Evolutionary conservation across 2,797 vertebrate genomes (phyloP).

Genomic region (Vespertilio murinus): DNA sequence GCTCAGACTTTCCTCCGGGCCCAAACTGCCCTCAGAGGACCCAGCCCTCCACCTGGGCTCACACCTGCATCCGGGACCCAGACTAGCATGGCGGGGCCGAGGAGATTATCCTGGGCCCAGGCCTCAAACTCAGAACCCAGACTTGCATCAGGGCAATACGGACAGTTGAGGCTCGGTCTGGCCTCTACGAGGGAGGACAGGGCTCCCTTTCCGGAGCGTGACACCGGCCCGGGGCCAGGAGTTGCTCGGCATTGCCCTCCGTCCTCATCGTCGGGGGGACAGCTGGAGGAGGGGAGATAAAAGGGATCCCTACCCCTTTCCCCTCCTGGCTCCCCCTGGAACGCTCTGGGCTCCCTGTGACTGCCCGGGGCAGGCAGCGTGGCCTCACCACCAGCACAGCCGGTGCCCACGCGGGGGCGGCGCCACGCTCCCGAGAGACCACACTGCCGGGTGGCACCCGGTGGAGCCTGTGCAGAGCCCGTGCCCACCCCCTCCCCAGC

Average conservation of each 20-base stretch:
- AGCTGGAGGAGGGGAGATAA: neutral
- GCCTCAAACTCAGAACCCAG: no score
- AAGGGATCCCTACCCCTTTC: neutral
- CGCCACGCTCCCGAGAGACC: neutral
- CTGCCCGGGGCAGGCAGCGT: neutral
- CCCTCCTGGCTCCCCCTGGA: neutral
- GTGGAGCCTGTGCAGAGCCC: rapidly evolving
- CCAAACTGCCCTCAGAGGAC: no score
- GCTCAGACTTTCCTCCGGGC: no score
- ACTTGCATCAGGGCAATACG: no score
- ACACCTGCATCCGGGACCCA: no score
- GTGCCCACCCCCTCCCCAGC: no score
- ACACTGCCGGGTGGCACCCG: rapidly evolving
- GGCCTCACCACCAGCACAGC: neutral
- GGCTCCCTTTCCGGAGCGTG: neutral
- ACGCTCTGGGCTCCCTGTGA: neutral
- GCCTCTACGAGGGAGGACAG: neutral
- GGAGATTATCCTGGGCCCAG: no score
- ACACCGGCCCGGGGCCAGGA: neutral
- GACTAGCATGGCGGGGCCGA: no score
- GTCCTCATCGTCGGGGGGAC: neutral
- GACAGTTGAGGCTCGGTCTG: conserved; percentile 17
- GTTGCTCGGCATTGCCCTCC: neutral
- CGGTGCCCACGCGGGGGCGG: neutral
- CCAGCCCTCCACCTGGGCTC: no score